phyloP scores from a whole-genome alignment of 1,140 invertebrate species.

The Gerris buenoi region DNA sequence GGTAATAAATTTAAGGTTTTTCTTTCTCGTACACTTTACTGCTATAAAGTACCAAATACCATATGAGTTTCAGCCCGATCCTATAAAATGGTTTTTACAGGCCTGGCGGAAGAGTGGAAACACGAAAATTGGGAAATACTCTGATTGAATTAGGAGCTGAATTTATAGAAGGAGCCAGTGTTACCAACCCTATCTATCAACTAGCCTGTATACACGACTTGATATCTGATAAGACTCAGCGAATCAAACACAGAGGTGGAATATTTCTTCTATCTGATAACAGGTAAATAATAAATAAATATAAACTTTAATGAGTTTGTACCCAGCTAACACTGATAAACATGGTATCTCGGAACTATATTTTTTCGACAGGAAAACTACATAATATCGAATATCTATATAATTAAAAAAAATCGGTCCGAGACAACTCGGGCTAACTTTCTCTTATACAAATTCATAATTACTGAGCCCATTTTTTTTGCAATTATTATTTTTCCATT shows the following conservation, averaged over 20 bases:
- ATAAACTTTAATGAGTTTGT: neutral
- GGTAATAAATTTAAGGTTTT: no score
- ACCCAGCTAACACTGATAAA: neutral
- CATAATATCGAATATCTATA: no score
- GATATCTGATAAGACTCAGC: conserved; percentile 32
- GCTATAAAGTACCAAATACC: no score
- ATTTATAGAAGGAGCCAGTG: conserved; percentile 46
- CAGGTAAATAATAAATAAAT: neutral
- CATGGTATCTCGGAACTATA: neutral
- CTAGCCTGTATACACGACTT: conserved; percentile 46
- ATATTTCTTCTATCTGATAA: neutral
- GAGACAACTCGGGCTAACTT: no score
- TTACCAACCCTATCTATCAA: conserved; percentile 47
- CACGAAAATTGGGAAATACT: conserved; percentile 51
- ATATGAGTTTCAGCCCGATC: no score
- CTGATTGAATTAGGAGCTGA: conserved; percentile 55
- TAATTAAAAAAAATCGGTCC: no score
- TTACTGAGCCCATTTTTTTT: no score
- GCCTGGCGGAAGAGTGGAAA: conserved; percentile 54
- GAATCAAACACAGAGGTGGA: neutral
- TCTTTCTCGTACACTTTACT: no score
- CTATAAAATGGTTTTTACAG: conserved; percentile 29
- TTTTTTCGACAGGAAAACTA: neutral
- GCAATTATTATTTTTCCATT: no score
- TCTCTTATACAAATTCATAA: no score